phyloP scores from a whole-genome alignment of 2,888 invertebrate species.

The Mythimna lalbum region DNA sequence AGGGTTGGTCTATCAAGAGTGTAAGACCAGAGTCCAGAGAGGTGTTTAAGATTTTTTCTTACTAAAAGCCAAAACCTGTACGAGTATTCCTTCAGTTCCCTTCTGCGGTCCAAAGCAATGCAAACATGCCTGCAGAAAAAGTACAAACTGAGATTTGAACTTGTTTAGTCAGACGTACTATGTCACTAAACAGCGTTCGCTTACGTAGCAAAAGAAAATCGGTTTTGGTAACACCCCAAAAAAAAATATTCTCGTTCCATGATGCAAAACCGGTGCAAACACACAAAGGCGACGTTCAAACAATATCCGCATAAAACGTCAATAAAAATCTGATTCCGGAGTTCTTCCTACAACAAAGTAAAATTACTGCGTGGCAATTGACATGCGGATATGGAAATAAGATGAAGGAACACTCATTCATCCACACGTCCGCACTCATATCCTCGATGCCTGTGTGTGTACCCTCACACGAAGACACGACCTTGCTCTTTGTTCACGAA shows the following conservation, averaged over 20 bases:
- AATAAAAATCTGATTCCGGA: constrained; percentile 48
- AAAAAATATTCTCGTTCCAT: not conserved
- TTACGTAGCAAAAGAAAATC: not conserved
- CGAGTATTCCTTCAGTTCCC: no score
- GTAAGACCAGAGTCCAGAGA: no score
- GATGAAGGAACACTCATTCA: constrained; percentile 58
- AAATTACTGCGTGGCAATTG: constrained; percentile 56
- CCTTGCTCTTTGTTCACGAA: constrained; percentile 55
- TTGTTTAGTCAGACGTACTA: no score
- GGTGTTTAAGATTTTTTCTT: no score
- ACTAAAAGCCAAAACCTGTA: no score
- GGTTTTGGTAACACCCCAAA: not conserved
- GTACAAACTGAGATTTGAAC: no score
- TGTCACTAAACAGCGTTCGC: not conserved
- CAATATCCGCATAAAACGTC: constrained; percentile 40
- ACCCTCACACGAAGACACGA: constrained; percentile 43
- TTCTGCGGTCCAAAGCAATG: no score
- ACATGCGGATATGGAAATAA: constrained; percentile 61
- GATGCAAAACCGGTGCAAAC: constrained; percentile 23
- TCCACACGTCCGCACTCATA: constrained; percentile 48
- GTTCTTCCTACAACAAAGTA: constrained; percentile 44
- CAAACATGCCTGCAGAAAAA: no score
- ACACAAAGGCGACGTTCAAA: constrained; percentile 22
- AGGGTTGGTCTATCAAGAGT: no score
- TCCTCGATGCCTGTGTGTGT: constrained; percentile 34